Percentiles rank a stretch among this genome's conserved stretches.
Conservation (phyloP, 2,888 invertebrate species). For the Antitype chi region DNA sequence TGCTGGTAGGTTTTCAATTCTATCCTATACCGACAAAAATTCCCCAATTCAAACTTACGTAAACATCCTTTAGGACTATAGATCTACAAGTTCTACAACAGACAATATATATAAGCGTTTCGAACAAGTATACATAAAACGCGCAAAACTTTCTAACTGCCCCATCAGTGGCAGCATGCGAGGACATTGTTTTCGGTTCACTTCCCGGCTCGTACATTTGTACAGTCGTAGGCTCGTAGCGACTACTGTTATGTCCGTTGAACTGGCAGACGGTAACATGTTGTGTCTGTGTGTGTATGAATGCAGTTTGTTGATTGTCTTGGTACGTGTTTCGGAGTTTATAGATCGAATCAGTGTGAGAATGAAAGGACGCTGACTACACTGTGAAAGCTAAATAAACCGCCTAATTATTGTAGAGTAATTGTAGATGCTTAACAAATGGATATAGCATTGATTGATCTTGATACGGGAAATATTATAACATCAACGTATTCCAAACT, state of each 20-base stretch:
- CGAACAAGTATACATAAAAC: constrained; percentile 34
- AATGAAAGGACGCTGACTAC: not conserved
- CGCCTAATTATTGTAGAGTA: not conserved
- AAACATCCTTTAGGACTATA: not conserved
- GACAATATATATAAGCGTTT: not conserved
- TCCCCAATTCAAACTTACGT: not conserved
- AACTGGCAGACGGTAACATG: constrained; percentile 39
- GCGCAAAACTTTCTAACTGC: constrained; percentile 50
- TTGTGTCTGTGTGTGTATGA: constrained; percentile 12
- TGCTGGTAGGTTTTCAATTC: not conserved
- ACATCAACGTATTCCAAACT: not conserved
- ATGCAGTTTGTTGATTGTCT: constrained; percentile 10
- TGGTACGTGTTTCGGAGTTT: constrained; percentile 10
- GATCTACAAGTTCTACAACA: not conserved
- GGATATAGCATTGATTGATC: not conserved
- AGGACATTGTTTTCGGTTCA: constrained; percentile 59
- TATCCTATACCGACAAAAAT: not conserved
- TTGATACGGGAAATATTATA: not conserved
- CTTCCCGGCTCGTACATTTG: constrained; percentile 40
- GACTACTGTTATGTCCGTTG: constrained; percentile 55
- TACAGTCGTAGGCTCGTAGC: constrained; percentile 16
- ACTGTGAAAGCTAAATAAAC: not conserved
- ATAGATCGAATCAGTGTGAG: constrained; percentile 22
- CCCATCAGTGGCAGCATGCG: constrained; percentile 32
- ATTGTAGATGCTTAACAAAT: not conserved